Conservation (phyloP, 2,113 vertebrate genomes). For the Tor tambroides region DNA sequence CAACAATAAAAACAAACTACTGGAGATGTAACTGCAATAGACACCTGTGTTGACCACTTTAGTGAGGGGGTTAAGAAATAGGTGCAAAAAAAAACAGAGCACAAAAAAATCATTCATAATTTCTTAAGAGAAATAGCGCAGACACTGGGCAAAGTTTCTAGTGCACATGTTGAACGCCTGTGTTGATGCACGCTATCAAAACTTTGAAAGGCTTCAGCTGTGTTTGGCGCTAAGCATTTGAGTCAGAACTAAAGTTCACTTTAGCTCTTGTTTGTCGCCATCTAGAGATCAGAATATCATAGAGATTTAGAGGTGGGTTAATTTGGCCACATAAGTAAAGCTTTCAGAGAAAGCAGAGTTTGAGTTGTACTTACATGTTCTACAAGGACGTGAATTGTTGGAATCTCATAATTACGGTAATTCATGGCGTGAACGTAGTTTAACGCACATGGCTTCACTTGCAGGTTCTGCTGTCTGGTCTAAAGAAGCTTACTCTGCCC, state of each 20-base stretch:
- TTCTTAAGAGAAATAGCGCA: not conserved
- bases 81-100: too few species aligned
- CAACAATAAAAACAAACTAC: not conserved
- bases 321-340: not conserved
- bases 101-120: not conserved
- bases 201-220: not conserved
- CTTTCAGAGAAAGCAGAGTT: not conserved
- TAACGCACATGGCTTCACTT: not conserved
- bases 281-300: not conserved
- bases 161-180: too few species aligned
- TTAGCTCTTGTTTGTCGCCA: too few species aligned
- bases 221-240: not conserved
- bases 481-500: slow-evolving; percentile 79
- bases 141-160: not conserved
- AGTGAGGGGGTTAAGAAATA: not conserved
- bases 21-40: not conserved
- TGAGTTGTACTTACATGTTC: not conserved
- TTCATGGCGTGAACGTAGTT: not conserved
- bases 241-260: not conserved
- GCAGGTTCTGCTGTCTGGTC: slow-evolving; percentile 88
- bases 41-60: not conserved
- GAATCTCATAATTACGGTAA: not conserved
- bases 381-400: not conserved
- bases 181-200: too few species aligned
- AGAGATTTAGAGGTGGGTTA: not conserved